Base-by-base conservation (phyloP, 1,140 invertebrate genomes). In the Meloidogyne floridensis region DNA sequence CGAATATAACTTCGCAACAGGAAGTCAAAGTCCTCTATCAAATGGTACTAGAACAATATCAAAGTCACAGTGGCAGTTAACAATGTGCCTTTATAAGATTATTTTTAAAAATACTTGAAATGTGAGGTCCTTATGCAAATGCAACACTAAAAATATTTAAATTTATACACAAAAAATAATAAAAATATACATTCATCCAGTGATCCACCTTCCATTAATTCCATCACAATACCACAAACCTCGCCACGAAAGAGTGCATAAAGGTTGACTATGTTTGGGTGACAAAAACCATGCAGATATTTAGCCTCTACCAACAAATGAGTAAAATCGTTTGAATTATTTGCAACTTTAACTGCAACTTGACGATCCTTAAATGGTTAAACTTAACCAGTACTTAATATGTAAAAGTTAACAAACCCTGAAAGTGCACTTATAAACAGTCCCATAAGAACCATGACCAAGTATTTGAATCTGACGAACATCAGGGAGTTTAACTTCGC, bases 151-250 rank as follows among this genome's bases (percentile, higher is more conserved):
- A 32, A 42, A 32, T 13, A 13, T 20, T 43, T 5, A 5, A 15
- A 18, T 75, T 47, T 47, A 47, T 13, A 42, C 2, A 20, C 0
- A 20, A 79, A 15, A 70, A 13, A 9, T 42, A 42, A 70, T 59
- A 32, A 8, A 72, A 82, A 74, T 84, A 80, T 81, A 86, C 85
- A 77, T 75, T 86, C 84, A 54, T 82, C 43, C 8, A 86, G 54
- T 43, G 85, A 86, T 53, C 85, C 85, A 8, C 85, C 85, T 70
- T 86, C 84, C 85, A 86, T 86, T 54, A 86, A 70, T 59, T 86
- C 85, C 11, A 86, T 15, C n/a, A 86, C 32, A n/a, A 86, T 43
- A 15, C 85, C 85, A 8, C 59, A 76, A 74, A 79, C 72, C 70
- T 82, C 75, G 5, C 86, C 85, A 70, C 84, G 77, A 42, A 87